These are phyloP conservation scores for Orestias chungarensis DNA, from an alignment of 2,797 vertebrate genomes.

Conservation along the genomic window DNA sequence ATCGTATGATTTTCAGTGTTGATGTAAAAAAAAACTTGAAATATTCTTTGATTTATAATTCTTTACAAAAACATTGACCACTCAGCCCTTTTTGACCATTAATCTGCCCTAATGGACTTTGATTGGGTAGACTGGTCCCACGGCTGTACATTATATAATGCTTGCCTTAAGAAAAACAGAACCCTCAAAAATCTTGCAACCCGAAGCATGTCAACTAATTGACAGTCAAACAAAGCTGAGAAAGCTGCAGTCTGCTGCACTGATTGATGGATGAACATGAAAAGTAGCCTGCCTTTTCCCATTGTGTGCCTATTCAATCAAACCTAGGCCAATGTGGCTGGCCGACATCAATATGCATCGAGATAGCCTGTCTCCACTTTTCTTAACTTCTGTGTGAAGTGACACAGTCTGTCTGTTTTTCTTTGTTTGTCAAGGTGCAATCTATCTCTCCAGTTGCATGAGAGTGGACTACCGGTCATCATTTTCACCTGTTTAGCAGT, in stretches of 20 bases:
- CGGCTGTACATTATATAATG: conserved; percentile 47
- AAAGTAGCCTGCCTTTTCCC: conserved; percentile 78
- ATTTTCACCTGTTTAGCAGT: conserved; percentile 47
- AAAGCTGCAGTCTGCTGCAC: conserved; percentile 66
- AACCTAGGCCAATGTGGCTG: conserved; percentile 65
- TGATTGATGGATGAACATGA: conserved; percentile 82
- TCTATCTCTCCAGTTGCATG: conserved; percentile 60
- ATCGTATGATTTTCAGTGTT: not conserved
- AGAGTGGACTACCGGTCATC: conserved; percentile 43
- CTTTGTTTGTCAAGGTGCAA: conserved; percentile 69
- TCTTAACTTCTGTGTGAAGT: conserved; percentile 57
- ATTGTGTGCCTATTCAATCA: conserved; percentile 81
- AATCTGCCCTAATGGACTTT: conserved; percentile 41
- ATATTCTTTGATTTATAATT: conserved; percentile 28
- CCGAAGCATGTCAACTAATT: conserved; percentile 72
- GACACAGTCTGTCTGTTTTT: conserved; percentile 73
- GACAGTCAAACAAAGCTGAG: conserved; percentile 74
- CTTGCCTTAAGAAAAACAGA: conserved; percentile 54
- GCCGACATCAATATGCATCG: conserved; percentile 80
- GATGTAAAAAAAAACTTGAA: conserved; percentile 2
- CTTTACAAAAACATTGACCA: conserved; percentile 33
- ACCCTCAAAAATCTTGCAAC: conserved; percentile 61
- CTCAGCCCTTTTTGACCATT: conserved; percentile 44
- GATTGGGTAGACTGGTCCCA: conserved; percentile 52
- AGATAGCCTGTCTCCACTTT: conserved; percentile 75